Evolutionary conservation across 2,113 vertebrate genomes (phyloP), one percentile per base, ranked within the genome.

Genomic region (Leuciscus idus): DNA sequence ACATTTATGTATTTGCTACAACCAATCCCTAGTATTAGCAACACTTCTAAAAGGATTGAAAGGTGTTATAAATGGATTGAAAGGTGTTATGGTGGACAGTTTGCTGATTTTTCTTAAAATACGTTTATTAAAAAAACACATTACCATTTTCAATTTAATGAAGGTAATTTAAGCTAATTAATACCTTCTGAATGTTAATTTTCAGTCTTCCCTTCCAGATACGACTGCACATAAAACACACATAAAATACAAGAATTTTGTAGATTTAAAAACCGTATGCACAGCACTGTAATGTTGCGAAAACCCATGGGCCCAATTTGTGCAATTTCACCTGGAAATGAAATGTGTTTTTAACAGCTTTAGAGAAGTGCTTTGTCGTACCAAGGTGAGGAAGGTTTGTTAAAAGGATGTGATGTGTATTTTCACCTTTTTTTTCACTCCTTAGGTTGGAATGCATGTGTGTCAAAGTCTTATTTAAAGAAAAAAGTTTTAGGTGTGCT

Each of bases 271-370:
- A 23, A 75, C n/a, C 55, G 9, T 26, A 77, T 70, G 84, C 43
- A 75, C 66, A 39, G 72, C 28, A 36, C 28, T 61, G 64, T 66
- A 82, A 46, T 84, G 39, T 62, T 78, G 46, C 1, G 26, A 89
- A 91, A 85, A 50, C 88, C 89, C 84, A 88, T 75, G 90, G 88
- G 91, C 85, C 89, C 84, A 89, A 85, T 88, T 90, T 91, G 84
- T 80, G 68, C 48, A 80, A 80, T 88, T 79, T 86, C 64, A 83
- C 82, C 75, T 81, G 85, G 73, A 89, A 91, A 87, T 91, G 83
- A 87, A 83, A 89, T 79, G 87, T 80, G 86, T 72, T 80, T 90
- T 86, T 87, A 89, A 86, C 81, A 64, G 83, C 68, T 84, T 87
- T 48, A 30, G 48, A 83, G 84, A 88, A 74, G 59, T 72, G 61